A percentile compares a stretch with the other conserved stretches of the same genome.
These are phyloP conservation scores for Seriola quinqueradiata DNA, from an alignment of 2,113 vertebrate genomes.

Conservation along the genomic window DNA sequence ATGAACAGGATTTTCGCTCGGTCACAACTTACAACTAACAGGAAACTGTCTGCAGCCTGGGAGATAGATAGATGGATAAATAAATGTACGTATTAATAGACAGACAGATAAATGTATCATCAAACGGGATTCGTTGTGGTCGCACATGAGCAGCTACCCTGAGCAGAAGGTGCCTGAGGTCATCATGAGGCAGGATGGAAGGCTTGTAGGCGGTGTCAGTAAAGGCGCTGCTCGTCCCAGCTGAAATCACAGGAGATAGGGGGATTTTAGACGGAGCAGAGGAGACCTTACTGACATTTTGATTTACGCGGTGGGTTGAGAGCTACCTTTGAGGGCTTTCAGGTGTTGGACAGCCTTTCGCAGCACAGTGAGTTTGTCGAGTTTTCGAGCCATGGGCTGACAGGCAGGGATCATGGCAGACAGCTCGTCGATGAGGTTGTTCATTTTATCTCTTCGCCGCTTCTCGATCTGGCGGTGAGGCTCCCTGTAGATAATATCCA, in stretches of 20 bases:
- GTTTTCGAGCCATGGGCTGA: constrained; percentile 91
- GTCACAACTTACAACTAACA: constrained; percentile 96
- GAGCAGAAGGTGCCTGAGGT: constrained; percentile 93
- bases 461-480: constrained; percentile 97
- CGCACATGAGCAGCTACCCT: constrained; percentile 77
- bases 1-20: constrained; percentile 97
- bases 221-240: constrained; percentile 89
- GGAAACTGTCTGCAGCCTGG: constrained; percentile 95
- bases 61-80: constrained; percentile 19
- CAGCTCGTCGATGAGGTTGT: constrained; percentile 95
- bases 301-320: neutral
- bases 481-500: constrained; percentile 82
- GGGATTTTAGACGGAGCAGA: neutral
- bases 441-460: constrained; percentile 94
- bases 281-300: neutral
- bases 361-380: constrained; percentile 93
- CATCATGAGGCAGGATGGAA: constrained; percentile 93
- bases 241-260: constrained; percentile 28
- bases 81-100: neutral
- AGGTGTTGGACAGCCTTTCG: constrained; percentile 96
- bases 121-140: neutral
- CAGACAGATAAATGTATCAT: neutral
- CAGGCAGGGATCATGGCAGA: constrained; percentile 93
- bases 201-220: constrained; percentile 92
- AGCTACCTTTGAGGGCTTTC: constrained; percentile 90